Conservation (phyloP, 2,888 invertebrate genomes). For the Macrophya annulata region DNA sequence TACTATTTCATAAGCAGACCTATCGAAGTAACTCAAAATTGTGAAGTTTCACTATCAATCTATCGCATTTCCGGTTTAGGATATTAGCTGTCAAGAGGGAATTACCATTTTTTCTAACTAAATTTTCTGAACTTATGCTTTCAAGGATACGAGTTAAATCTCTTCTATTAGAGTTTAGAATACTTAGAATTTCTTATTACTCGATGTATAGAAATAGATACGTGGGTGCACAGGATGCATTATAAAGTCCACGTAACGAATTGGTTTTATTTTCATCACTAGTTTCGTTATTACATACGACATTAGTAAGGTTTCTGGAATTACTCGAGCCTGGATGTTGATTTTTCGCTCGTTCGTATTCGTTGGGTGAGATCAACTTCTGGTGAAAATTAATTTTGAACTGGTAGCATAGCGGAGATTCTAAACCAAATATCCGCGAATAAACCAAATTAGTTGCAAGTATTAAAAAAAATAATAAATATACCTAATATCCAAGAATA, state of each 20-base stretch:
- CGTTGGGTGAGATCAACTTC: neutral
- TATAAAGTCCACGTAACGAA: neutral
- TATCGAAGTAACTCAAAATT: too few relatives aligned
- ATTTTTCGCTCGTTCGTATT: neutral
- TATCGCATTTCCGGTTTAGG: too few relatives aligned
- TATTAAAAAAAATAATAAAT: neutral
- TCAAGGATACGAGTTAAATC: neutral
- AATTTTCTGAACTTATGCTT: neutral
- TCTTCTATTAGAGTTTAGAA: neutral
- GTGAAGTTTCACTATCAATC: too few relatives aligned
- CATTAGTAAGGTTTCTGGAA: slow-evolving; percentile 41
- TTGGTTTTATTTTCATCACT: slow-evolving; percentile 27
- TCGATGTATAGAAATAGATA: slow-evolving; percentile 12
- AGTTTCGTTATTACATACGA: slow-evolving; percentile 6
- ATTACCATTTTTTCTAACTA: too few relatives aligned
- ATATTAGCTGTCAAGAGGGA: too few relatives aligned
- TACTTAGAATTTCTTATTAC: neutral
- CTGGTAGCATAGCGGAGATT: neutral
- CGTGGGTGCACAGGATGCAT: slow-evolving; percentile 14
- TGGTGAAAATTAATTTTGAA: neutral
- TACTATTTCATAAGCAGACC: too few relatives aligned
- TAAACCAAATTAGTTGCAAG: neutral
- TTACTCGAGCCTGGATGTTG: neutral
- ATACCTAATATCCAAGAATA: neutral
- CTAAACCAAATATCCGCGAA: neutral